Evolutionary conservation across 2,797 vertebrate species (phyloP), one percentile per base, ranked within the genome.

Genomic region (Taenioides sp.): DNA sequence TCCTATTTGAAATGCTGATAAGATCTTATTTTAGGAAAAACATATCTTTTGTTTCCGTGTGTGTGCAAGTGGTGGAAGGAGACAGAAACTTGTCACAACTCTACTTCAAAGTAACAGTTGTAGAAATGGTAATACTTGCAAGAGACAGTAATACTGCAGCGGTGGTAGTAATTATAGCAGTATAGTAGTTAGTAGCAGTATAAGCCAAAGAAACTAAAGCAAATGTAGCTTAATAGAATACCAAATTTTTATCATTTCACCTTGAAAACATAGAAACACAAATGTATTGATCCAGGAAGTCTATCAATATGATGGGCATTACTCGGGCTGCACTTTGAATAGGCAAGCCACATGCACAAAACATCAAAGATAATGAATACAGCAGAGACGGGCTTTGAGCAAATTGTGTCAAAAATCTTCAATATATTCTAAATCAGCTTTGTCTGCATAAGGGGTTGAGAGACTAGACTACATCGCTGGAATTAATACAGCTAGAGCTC

Each of bases 401-500:
- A 64, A 43, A 65, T 0, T 63, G 49, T 62, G 61, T 34, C 23
- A 28, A 61, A 72, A 12, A 63, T 76, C 22, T 47, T 22, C 3
- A 25, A 71, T 59, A 6, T 55, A 77, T 67, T 73, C 55, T 6
- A 60, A 60, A 58, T 76, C 57, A 58, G 58, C 57, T 68, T 78
- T 55, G 34, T 31, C 55, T 25, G n/a, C 43, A 64, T n/a, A 20
- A 31, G 25, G 76, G 58, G 68, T 22, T 43, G 66, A 80, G 67
- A 62, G 16, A 20, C n/a, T n/a, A 62, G 16, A 20, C n/a, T n/a
- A 37, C 57, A 22, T 37, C 4, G 17, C 40, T 34, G 47, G 18
- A 37, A 34, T 17, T 62, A 27, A 63, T 28, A 72, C 54, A 69
- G 71, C 76, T 80, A 76, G 25, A 80, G 6, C 20, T 54, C 50